phyloP scores from a whole-genome alignment of 1,140 invertebrate species.

The Brachystomella parvula region DNA sequence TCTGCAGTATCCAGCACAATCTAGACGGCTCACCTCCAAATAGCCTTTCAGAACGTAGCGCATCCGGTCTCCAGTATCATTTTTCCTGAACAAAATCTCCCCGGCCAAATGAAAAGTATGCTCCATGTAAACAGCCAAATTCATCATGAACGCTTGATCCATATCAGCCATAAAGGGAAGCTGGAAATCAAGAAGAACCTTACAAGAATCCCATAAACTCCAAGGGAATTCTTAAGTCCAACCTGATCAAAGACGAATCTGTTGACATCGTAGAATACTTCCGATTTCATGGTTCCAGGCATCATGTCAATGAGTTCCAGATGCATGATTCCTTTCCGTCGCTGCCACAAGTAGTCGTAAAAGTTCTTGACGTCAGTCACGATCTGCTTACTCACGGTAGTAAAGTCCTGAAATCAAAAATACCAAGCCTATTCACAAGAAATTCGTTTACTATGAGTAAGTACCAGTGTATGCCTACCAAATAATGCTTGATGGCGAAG shows the following conservation, averaged over 20 bases:
- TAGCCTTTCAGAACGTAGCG: constrained; percentile 32
- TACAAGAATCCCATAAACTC: not conserved
- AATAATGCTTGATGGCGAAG: constrained; percentile 27
- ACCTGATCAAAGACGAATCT: constrained; percentile 36
- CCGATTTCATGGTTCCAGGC: constrained; percentile 27
- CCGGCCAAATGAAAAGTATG: constrained; percentile 29
- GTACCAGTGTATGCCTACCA: constrained; percentile 17
- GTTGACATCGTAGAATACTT: constrained; percentile 34
- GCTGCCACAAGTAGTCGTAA: constrained; percentile 32
- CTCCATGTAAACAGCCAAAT: constrained; percentile 23
- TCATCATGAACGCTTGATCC: constrained; percentile 33
- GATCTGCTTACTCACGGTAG: not conserved
- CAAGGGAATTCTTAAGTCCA: not conserved
- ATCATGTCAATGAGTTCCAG: constrained; percentile 28
- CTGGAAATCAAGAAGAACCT: not conserved
- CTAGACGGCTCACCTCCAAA: constrained; percentile 26
- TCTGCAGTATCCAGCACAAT: no score
- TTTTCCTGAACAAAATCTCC: constrained; percentile 28
- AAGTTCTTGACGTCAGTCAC: constrained; percentile 21
- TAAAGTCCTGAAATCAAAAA: constrained; percentile 16
- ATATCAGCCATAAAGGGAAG: constrained; percentile 12
- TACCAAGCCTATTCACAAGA: no score
- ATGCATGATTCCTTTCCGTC: constrained; percentile 29
- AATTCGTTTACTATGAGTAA: not conserved
- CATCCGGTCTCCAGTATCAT: constrained; percentile 26